A percentile compares a stretch with the other conserved stretches of the same genome.
phyloP scores from a whole-genome alignment of 2,888 invertebrate genomes.

The Entomobrya proxima region DNA sequence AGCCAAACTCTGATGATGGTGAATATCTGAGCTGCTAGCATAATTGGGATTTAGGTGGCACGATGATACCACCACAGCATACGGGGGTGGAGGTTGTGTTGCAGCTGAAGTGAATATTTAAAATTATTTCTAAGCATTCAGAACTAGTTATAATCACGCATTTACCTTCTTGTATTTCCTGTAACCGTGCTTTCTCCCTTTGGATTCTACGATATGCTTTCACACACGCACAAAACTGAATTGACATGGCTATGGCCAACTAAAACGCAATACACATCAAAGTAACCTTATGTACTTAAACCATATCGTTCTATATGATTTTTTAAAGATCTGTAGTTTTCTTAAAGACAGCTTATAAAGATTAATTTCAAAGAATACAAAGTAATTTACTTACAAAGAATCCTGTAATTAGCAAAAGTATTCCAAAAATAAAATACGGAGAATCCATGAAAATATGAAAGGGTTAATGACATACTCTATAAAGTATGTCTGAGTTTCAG shows the following conservation, averaged over 20 bases:
- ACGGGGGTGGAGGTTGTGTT: slow-evolving; percentile 41
- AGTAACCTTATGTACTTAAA: no score
- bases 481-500: no score
- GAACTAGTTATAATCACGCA: no score
- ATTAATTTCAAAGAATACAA: not conserved
- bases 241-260: slow-evolving; percentile 38
- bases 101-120: slow-evolving; percentile 27
- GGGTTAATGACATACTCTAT: no score
- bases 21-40: not conserved
- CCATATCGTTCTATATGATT: no score
- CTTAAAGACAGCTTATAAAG: no score
- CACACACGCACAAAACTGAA: slow-evolving; percentile 47
- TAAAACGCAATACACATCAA: not conserved
- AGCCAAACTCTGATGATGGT: not conserved
- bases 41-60: slow-evolving; percentile 6
- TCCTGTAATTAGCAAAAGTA: slow-evolving; percentile 27
- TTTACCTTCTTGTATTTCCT: slow-evolving; percentile 39
- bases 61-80: slow-evolving; percentile 24
- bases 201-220: slow-evolving; percentile 3
- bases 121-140: not conserved
- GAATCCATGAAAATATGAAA: slow-evolving; percentile 31
- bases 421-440: slow-evolving; percentile 9
- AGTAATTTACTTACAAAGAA: slow-evolving; percentile 41
- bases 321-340: no score
- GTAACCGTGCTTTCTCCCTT: slow-evolving; percentile 11